A percentile compares a stretch with the other conserved stretches of the same genome.
Evolutionary conservation across 2,888 invertebrate genomes (phyloP).

Genomic region (Brachypalpus laphriformis): DNA sequence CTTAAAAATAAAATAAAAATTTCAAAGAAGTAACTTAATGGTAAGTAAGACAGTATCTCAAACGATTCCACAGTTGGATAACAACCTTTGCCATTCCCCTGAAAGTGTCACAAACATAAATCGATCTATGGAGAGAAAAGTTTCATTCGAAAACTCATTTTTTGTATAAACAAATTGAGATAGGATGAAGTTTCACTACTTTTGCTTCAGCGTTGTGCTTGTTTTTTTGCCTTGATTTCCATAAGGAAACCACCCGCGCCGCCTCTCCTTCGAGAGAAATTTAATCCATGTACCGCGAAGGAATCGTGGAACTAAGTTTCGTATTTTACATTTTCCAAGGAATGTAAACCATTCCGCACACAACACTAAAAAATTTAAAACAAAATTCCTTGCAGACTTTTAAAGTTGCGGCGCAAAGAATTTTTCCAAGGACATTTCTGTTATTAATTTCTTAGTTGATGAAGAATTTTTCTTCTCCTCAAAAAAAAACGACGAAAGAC

Average conservation of each 20-base stretch:
- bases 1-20: too few species aligned
- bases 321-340: constrained; percentile 50
- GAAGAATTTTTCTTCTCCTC: constrained; percentile 43
- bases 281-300: constrained; percentile 60
- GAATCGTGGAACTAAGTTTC: constrained; percentile 44
- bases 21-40: too few species aligned
- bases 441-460: constrained; percentile 65
- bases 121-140: constrained; percentile 49
- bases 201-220: neutral
- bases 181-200: constrained; percentile 56
- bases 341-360: constrained; percentile 37
- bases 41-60: constrained; percentile 10
- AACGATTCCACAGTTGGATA: neutral
- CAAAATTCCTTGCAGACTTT: constrained; percentile 44
- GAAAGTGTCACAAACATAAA: constrained; percentile 66
- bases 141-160: constrained; percentile 31
- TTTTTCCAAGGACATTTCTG: constrained; percentile 63
- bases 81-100: constrained; percentile 11
- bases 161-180: constrained; percentile 59
- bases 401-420: constrained; percentile 50
- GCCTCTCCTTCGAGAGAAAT: constrained; percentile 23
- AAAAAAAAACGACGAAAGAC: constrained; percentile 4
- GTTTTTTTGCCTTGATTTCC: constrained; percentile 13
- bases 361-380: constrained; percentile 43
- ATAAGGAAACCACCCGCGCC: neutral